These are phyloP conservation scores for Aplochiton taeniatus DNA, from an alignment of 2,797 vertebrate genomes.

Conservation along the genomic window DNA sequence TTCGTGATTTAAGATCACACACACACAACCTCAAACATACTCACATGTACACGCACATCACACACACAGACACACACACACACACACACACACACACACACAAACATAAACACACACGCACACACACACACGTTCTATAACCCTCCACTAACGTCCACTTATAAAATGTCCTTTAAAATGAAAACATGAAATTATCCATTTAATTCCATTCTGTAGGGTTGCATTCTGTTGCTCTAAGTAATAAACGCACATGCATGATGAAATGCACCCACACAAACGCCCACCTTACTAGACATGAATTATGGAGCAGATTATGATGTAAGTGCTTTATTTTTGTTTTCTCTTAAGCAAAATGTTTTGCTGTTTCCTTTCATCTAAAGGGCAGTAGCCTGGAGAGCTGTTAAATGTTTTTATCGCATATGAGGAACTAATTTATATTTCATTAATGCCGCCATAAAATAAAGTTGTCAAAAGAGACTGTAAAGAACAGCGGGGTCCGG, in stretches of 20 bases:
- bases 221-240: no score
- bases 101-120: not conserved
- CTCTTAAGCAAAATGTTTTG: slow-evolving; percentile 9
- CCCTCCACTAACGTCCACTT: no score
- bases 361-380: slow-evolving; percentile 8
- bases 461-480: slow-evolving; percentile 35
- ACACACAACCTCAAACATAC: slow-evolving; percentile 1
- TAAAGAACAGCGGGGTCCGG: slow-evolving; percentile 41
- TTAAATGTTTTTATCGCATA: slow-evolving; percentile 11
- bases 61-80: slow-evolving; percentile 1
- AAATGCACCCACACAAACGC: not conserved
- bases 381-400: slow-evolving; percentile 18
- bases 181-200: no score
- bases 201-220: no score
- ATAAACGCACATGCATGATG: not conserved
- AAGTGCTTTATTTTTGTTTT: slow-evolving; percentile 21
- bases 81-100: slow-evolving; percentile 16
- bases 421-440: slow-evolving; percentile 39
- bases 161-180: no score
- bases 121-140: not conserved
- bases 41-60: not conserved
- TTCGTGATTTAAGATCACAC: slow-evolving; percentile 24
- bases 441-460: slow-evolving; percentile 35
- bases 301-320: not conserved
- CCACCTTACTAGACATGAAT: not conserved